Evolutionary conservation across 2,888 invertebrate genomes (phyloP).

Genomic region (Oxytorus armatus): DNA sequence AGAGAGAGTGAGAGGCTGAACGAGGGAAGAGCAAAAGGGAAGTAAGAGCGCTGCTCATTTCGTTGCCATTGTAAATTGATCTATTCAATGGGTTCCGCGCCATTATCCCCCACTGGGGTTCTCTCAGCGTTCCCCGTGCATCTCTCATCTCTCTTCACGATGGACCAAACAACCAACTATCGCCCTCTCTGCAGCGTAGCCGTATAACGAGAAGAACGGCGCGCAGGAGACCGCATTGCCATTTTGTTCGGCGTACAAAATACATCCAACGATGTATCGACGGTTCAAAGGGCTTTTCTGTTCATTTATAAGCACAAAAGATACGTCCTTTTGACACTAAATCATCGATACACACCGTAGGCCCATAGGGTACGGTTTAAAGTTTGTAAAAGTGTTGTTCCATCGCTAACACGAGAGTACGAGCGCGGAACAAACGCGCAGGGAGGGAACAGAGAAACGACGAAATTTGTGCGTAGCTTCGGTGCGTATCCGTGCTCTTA

Average conservation of each 20-base stretch:
- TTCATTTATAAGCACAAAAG: no score
- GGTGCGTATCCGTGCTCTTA: slow-evolving; percentile 71
- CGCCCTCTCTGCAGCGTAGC: slow-evolving; percentile 19
- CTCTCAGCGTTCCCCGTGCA: slow-evolving; percentile 74
- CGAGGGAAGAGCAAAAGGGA: slow-evolving; percentile 62
- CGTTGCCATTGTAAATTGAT: slow-evolving; percentile 84
- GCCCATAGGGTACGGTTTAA: no score
- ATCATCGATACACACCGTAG: no score
- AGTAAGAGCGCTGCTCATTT: slow-evolving; percentile 81
- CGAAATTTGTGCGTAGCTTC: slow-evolving; percentile 29
- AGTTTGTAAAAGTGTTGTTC: background rate
- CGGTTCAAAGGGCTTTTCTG: no score
- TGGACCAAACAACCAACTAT: slow-evolving; percentile 26
- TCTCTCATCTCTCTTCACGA: slow-evolving; percentile 43
- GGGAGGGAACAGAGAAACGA: slow-evolving; percentile 27
- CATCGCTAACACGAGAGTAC: background rate
- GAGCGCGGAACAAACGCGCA: slow-evolving; percentile 9
- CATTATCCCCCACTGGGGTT: slow-evolving; percentile 79
- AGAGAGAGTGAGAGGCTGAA: slow-evolving; percentile 40
- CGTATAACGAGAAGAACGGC: slow-evolving; percentile 37
- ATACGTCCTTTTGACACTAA: slow-evolving; percentile 4
- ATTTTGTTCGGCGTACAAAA: slow-evolving; percentile 7
- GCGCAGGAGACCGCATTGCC: slow-evolving; percentile 67
- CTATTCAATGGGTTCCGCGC: slow-evolving; percentile 83
- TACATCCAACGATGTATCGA: background rate